Conservation (phyloP, 1,140 invertebrate species). For the Littorina saxatilis region DNA sequence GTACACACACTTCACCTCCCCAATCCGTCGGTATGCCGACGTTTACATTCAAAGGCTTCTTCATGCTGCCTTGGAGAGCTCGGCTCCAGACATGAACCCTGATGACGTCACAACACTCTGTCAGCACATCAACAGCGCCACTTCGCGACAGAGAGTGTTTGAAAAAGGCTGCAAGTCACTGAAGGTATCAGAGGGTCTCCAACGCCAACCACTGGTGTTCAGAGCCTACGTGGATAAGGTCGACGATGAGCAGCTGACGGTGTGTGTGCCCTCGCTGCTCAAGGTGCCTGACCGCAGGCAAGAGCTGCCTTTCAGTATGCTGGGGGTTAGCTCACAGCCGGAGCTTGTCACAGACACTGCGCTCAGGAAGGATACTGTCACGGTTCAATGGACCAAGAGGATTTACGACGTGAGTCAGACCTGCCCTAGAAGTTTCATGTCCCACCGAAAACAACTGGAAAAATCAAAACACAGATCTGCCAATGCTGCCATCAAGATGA, state of each 20-base stretch:
- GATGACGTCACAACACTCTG: constrained; percentile 37
- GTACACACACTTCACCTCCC: constrained; percentile 96
- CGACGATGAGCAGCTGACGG: constrained; percentile 12
- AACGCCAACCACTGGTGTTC: constrained; percentile 25
- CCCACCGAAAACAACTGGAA: neutral
- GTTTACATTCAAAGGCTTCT: constrained; percentile 88
- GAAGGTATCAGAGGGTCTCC: constrained; percentile 20
- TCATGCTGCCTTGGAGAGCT: constrained; percentile 80
- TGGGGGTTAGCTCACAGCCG: constrained; percentile 26
- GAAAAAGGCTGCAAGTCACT: constrained; percentile 10
- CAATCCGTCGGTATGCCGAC: constrained; percentile 93
- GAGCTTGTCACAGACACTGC: neutral
- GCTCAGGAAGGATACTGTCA: neutral
- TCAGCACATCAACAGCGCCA: constrained; percentile 25
- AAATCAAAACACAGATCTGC: neutral
- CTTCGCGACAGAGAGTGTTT: constrained; percentile 8
- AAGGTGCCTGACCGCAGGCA: constrained; percentile 4
- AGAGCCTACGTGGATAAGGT: constrained; percentile 31
- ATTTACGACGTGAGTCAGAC: neutral
- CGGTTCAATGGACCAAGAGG: constrained; percentile 4
- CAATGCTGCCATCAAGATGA: neutral
- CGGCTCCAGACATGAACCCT: neutral
- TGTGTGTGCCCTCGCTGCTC: constrained; percentile 27
- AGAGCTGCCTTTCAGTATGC: constrained; percentile 23
- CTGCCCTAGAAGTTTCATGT: neutral